phyloP scores from a whole-genome alignment of 2,888 invertebrate genomes.

The Adineta ricciae region DNA sequence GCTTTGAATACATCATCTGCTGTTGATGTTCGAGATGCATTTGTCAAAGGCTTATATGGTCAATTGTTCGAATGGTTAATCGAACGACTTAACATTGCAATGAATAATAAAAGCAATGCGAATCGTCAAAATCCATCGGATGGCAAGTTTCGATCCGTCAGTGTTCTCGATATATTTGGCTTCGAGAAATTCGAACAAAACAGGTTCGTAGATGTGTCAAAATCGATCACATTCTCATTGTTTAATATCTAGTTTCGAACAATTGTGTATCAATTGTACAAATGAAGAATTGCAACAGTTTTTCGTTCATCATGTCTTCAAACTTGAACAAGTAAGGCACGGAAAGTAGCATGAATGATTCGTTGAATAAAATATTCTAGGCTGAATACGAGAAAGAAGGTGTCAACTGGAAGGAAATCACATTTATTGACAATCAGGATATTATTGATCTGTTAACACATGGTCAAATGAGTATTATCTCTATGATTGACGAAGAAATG shows the following conservation, averaged over 20 bases:
- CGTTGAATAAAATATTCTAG: slow-evolving; percentile 35
- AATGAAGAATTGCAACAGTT: slow-evolving; percentile 90
- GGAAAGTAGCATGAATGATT: neutral
- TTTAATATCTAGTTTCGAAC: slow-evolving; percentile 68
- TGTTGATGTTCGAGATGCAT: slow-evolving; percentile 85
- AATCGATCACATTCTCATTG: neutral
- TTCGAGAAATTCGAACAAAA: slow-evolving; percentile 96
- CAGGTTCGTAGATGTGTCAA: slow-evolving; percentile 53
- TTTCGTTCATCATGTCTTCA: slow-evolving; percentile 72
- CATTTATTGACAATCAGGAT: slow-evolving; percentile 96
- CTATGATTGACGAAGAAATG: slow-evolving; percentile 91
- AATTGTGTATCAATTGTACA: slow-evolving; percentile 98
- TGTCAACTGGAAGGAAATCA: slow-evolving; percentile 93
- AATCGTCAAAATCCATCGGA: slow-evolving; percentile 48
- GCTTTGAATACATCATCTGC: slow-evolving; percentile 80
- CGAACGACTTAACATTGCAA: slow-evolving; percentile 69
- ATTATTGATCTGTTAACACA: slow-evolving; percentile 95
- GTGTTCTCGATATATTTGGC: slow-evolving; percentile 95
- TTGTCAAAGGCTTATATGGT: slow-evolving; percentile 92
- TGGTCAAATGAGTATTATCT: slow-evolving; percentile 75
- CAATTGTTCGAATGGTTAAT: slow-evolving; percentile 92
- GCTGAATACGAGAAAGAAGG: slow-evolving; percentile 93
- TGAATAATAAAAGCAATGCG: neutral
- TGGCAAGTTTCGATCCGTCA: slow-evolving; percentile 58
- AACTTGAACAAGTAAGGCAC: slow-evolving; percentile 66